Conservation (phyloP, 2,888 invertebrate genomes). For the Megalurothrips usitatus region DNA sequence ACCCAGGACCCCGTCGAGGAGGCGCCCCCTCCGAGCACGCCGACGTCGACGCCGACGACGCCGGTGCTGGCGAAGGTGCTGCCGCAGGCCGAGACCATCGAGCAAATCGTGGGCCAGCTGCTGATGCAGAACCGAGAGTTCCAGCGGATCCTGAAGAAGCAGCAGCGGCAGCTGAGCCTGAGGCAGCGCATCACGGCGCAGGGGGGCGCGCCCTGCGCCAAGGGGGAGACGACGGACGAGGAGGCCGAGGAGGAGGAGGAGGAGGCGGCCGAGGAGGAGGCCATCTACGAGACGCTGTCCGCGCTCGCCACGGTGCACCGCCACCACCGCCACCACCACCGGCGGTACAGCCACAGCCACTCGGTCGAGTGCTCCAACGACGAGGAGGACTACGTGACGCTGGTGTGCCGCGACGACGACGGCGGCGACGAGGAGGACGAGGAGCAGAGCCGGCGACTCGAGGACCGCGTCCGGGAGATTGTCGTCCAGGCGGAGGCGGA, state of each 20-base stretch:
- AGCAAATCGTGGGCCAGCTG: conserved; percentile 76
- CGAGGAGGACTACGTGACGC: conserved; percentile 37
- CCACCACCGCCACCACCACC: conserved; percentile 29
- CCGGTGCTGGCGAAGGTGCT: conserved; percentile 33
- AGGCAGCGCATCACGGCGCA: conserved; percentile 46
- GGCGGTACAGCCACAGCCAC: conserved; percentile 36
- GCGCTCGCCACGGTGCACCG: conserved; percentile 28
- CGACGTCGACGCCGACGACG: conserved; percentile 29
- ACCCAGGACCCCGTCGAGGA: neutral
- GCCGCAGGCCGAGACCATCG: conserved; percentile 50
- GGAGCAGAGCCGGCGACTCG: neutral
- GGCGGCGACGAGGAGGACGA: conserved; percentile 39
- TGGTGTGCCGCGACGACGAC: conserved; percentile 12
- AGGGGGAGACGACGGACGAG: conserved; percentile 34
- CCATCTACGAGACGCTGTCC: conserved; percentile 24
- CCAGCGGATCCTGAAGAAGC: conserved; percentile 70
- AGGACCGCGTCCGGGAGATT: neutral
- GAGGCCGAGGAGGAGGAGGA: conserved; percentile 38
- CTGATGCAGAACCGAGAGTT: conserved; percentile 79
- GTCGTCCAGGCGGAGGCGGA: neutral
- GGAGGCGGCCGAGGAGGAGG: conserved; percentile 38
- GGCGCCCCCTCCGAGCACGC: neutral
- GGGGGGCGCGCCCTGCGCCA: conserved; percentile 31
- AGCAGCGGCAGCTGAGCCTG: conserved; percentile 56
- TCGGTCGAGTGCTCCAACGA: conserved; percentile 31